Evolutionary conservation across 2,888 invertebrate species (phyloP).

Genomic region (Muscina levida): DNA sequence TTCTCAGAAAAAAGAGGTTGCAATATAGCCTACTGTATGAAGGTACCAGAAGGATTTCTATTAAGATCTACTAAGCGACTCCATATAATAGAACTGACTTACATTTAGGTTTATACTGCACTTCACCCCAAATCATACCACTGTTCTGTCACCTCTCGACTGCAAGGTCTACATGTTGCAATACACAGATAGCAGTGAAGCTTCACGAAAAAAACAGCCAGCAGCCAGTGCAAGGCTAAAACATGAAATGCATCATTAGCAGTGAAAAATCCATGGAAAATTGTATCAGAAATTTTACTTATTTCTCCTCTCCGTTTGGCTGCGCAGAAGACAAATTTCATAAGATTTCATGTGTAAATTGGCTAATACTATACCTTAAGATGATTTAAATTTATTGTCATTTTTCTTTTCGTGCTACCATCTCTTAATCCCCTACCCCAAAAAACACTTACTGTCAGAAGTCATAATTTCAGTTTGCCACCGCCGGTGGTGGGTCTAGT

Average conservation of each 20-base stretch:
- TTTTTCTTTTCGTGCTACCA: constrained; percentile 26
- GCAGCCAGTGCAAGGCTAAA: constrained; percentile 55
- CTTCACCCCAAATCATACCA: no score
- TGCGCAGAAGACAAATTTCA: constrained; percentile 29
- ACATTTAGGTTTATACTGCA: no score
- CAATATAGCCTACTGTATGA: no score
- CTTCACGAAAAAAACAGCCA: not conserved
- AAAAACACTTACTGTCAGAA: no score
- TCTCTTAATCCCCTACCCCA: no score
- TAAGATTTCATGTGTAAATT: constrained; percentile 45
- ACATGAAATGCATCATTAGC: constrained; percentile 64
- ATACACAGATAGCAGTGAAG: constrained; percentile 35
- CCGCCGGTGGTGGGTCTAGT: no score
- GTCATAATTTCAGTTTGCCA: no score
- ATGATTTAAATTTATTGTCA: constrained; percentile 18
- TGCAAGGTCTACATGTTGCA: constrained; percentile 20
- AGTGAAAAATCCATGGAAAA: constrained; percentile 65
- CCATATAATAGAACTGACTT: no score
- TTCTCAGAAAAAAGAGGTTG: no score
- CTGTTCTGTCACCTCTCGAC: not conserved
- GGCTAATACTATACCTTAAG: constrained; percentile 42
- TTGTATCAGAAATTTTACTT: constrained; percentile 44
- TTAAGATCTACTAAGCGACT: no score
- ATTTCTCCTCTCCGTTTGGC: not conserved
- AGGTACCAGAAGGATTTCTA: no score